Evolutionary conservation across 2,797 vertebrate genomes (phyloP), one percentile per base, ranked within the genome.

Genomic region (Streptopelia turtur): DNA sequence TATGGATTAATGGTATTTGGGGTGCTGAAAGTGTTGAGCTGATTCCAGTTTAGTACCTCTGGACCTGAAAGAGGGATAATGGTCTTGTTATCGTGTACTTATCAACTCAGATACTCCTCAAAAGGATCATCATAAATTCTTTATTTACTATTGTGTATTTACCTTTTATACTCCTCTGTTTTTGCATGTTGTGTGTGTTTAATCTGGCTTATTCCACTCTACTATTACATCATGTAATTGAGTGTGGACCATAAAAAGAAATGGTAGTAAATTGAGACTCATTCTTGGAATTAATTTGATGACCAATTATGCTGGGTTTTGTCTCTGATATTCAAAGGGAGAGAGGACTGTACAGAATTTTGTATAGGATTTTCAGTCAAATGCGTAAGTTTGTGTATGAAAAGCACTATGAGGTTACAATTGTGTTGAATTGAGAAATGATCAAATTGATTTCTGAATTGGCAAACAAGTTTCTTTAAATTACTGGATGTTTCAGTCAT

Each of bases 291-390:
- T 63, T 13, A 86, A 81, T 76, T 79, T 90, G 70, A 71, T 94
- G 68, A 79, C 57, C 53, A 84, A 8, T 78, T 78, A 68, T 52
- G 30, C 55, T 95, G 31, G 31, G 89, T 96, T 95, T 93, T 90
- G 59, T 31, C 41, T 59, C 43, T 83, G 30, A 45, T 77, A 33
- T 49, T 90, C 0, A 6, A 70, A 86, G 59, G 55, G 90, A 75
- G 72, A 47, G 50, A 81, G 16, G 25, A 45, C 31, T 37, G 25
- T n/a, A 17, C 14, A 28, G 61, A 55, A 75, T 76, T 84, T 28
- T 81, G 50, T 39, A 57, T 10, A 43, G 21, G 4, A n/a, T 90
- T 90, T 86, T 82, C 27, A 57, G 10, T 75, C 50, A 93, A 86
- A 43, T 55, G 30, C 0, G 0, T 35, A 33, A 57, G 12, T 81